phyloP scores from a whole-genome alignment of 2,113 vertebrate species.

The Nycticryphes semicollaris region DNA sequence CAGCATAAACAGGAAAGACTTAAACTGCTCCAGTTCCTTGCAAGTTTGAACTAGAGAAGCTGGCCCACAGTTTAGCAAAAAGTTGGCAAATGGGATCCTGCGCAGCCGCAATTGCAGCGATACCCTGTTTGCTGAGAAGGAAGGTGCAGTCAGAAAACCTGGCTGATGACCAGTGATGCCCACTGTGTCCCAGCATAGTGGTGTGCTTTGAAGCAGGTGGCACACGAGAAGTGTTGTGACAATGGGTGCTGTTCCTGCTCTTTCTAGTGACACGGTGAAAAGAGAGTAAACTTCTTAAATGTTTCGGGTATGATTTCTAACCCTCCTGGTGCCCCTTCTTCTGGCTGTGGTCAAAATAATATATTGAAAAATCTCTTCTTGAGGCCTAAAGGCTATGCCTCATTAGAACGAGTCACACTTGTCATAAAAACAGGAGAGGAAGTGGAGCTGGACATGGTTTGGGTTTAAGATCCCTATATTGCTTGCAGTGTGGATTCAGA shows the following conservation, averaged over 20 bases:
- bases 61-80: neutral
- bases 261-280: neutral
- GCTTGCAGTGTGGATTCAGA: neutral
- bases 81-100: neutral
- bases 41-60: neutral
- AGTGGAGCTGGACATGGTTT: neutral
- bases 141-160: neutral
- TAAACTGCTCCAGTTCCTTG: neutral
- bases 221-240: neutral
- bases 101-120: neutral
- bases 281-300: neutral
- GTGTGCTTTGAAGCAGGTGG: neutral
- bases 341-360: neutral
- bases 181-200: fast-evolving
- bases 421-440: neutral
- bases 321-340: neutral
- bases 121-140: neutral
- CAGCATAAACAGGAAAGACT: neutral
- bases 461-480: neutral
- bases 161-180: neutral
- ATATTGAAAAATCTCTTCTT: neutral
- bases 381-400: neutral
- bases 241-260: neutral
- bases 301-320: neutral
- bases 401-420: neutral